A percentile compares a stretch with the other conserved stretches of the same genome.
These are phyloP conservation scores for Ips typographus DNA, from an alignment of 1,140 invertebrate genomes.

Conservation along the genomic window DNA sequence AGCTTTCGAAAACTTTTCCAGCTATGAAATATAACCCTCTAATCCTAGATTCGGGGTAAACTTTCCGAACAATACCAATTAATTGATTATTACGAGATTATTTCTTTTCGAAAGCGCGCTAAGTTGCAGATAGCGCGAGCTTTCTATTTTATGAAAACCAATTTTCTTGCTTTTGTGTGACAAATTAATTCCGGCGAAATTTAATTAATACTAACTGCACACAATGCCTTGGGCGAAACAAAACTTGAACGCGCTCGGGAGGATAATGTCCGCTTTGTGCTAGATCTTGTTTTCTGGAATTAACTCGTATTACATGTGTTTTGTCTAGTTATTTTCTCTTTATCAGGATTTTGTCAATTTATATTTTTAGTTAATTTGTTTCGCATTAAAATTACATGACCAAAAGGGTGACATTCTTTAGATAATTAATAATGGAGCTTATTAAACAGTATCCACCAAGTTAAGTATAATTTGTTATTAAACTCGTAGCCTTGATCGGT, in stretches of 20 bases:
- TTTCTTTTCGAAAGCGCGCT: constrained; percentile 12
- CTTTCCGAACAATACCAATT: constrained; percentile 27
- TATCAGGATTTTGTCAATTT: no score
- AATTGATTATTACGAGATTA: constrained; percentile 25
- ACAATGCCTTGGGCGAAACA: neutral
- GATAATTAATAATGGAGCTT: no score
- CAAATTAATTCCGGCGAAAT: constrained; percentile 24
- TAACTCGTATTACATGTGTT: neutral
- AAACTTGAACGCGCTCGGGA: constrained; percentile 1
- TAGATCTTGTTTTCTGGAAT: neutral
- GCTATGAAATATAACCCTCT: constrained; percentile 11
- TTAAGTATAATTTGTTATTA: no score
- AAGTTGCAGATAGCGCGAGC: constrained; percentile 15
- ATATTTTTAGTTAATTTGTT: no score
- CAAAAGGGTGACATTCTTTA: no score
- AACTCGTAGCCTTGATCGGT: no score
- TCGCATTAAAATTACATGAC: no score
- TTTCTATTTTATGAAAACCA: constrained; percentile 25
- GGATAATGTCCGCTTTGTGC: constrained; percentile 6
- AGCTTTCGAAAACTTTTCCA: neutral
- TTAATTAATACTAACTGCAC: constrained; percentile 21
- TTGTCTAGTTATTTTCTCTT: no score
- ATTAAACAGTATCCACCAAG: no score
- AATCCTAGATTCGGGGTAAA: constrained; percentile 7
- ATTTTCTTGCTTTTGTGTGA: constrained; percentile 28